Percentiles rank a stretch among this genome's conserved stretches.
phyloP scores from a whole-genome alignment of 2,113 vertebrate species.

The Setophaga kirtlandii region DNA sequence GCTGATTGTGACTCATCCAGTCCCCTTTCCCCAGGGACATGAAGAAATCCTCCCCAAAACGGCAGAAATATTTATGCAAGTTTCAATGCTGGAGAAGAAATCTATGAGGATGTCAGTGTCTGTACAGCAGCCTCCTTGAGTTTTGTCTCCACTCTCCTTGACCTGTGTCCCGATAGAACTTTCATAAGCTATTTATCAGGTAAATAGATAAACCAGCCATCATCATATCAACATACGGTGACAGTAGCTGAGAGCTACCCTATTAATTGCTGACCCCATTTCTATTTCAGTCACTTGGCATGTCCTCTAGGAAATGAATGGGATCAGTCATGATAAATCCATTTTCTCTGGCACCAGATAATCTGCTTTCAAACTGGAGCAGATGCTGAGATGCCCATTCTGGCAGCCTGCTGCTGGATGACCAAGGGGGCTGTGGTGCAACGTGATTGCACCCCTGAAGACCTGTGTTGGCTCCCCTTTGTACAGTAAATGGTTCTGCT shows the following conservation, averaged over 20 bases:
- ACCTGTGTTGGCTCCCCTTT: background rate
- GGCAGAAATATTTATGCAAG: background rate
- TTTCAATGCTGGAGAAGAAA: background rate
- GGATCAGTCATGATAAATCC: conserved; percentile 33
- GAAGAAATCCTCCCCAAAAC: background rate
- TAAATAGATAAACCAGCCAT: background rate
- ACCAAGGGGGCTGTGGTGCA: background rate
- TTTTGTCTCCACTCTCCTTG: conserved; percentile 5
- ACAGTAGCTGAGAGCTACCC: background rate
- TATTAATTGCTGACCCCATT: conserved; percentile 54
- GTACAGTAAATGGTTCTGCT: background rate
- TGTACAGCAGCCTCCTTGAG: fast-evolving
- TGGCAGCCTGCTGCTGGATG: background rate
- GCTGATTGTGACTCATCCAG: background rate
- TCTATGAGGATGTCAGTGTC: background rate
- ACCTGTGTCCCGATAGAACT: background rate
- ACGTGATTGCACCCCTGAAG: background rate
- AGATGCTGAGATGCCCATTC: background rate
- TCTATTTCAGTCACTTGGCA: conserved; percentile 42
- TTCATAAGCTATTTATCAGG: conserved; percentile 36
- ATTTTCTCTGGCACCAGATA: conserved; percentile 13
- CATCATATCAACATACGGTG: background rate
- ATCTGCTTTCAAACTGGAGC: conserved; percentile 28
- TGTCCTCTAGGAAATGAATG: conserved; percentile 32
- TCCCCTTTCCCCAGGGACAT: background rate